Percentiles rank a stretch among this genome's conserved stretches.
These are phyloP conservation scores for Patella depressa DNA, from an alignment of 2,888 invertebrate species.

Conservation along the genomic window DNA sequence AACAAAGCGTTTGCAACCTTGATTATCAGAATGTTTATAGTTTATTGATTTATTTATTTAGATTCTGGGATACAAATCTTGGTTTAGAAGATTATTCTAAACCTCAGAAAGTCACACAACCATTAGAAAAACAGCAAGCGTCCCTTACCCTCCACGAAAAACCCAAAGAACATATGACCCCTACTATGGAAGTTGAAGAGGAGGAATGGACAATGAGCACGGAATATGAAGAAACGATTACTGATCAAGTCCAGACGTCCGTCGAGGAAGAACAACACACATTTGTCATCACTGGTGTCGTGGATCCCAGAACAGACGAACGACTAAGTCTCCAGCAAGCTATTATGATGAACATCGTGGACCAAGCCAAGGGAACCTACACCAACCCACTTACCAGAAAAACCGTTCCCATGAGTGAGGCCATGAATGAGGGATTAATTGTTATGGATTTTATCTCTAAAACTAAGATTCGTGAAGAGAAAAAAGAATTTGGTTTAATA, in stretches of 20 bases:
- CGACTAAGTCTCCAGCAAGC: constrained; percentile 60
- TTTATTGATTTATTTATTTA: constrained; percentile 27
- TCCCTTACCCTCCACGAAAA: constrained; percentile 53
- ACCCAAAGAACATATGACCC: constrained; percentile 40
- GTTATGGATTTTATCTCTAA: constrained; percentile 59
- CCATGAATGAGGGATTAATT: constrained; percentile 66
- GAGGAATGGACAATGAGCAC: constrained; percentile 29
- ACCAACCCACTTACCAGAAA: constrained; percentile 53
- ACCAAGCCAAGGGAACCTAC: constrained; percentile 52
- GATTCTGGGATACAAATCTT: constrained; percentile 62
- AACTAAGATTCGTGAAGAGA: constrained; percentile 63
- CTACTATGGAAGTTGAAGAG: constrained; percentile 32
- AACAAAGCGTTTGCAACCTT: too few relatives aligned
- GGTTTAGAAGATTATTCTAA: constrained; percentile 38
- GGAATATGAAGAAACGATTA: constrained; percentile 40
- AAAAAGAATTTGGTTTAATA: constrained; percentile 66
- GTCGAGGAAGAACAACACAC: constrained; percentile 66
- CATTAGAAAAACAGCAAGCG: constrained; percentile 32
- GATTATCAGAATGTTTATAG: background rate
- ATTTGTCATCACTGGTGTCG: constrained; percentile 56
- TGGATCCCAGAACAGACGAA: constrained; percentile 48
- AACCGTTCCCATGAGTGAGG: constrained; percentile 57
- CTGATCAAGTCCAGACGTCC: constrained; percentile 54
- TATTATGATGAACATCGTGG: constrained; percentile 59
- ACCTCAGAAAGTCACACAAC: background rate